Percentiles rank a stretch among this genome's conserved stretches.
Conservation (phyloP, 1,140 invertebrate genomes). For the Heliothis subflexa region DNA sequence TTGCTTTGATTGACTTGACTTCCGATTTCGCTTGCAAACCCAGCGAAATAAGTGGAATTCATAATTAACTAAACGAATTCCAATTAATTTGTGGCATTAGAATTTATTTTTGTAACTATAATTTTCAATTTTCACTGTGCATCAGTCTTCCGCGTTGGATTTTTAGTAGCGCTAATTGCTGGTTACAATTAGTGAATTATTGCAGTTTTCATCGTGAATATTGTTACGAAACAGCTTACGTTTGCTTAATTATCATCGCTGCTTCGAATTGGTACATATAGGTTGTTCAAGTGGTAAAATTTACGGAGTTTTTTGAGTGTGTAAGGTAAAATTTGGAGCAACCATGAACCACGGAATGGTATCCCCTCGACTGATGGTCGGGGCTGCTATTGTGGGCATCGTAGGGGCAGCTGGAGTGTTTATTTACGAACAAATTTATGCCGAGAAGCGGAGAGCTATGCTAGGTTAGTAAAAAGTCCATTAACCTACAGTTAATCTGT, state of each 20-base stretch:
- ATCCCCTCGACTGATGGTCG: constrained; percentile 77
- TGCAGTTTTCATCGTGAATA: neutral
- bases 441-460: constrained; percentile 86
- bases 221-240: constrained; percentile 8
- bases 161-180: neutral
- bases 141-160: neutral
- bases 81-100: neutral
- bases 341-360: constrained; percentile 65
- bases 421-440: constrained; percentile 88
- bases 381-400: constrained; percentile 88
- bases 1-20: constrained; percentile 47
- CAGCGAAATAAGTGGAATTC: constrained; percentile 28
- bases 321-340: neutral
- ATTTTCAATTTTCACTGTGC: neutral
- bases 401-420: constrained; percentile 88
- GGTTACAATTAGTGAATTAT: constrained; percentile 2
- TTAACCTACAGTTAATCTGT: too few species aligned
- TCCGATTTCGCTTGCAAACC: constrained; percentile 49
- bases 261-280: neutral
- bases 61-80: constrained; percentile 33
- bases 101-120: neutral
- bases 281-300: neutral
- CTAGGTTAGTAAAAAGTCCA: constrained; percentile 69
- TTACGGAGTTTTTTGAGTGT: neutral
- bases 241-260: neutral